A percentile compares a stretch with the other conserved stretches of the same genome.
Conservation (phyloP, 2,113 vertebrate species). For the Oreochromis tanganicae region DNA sequence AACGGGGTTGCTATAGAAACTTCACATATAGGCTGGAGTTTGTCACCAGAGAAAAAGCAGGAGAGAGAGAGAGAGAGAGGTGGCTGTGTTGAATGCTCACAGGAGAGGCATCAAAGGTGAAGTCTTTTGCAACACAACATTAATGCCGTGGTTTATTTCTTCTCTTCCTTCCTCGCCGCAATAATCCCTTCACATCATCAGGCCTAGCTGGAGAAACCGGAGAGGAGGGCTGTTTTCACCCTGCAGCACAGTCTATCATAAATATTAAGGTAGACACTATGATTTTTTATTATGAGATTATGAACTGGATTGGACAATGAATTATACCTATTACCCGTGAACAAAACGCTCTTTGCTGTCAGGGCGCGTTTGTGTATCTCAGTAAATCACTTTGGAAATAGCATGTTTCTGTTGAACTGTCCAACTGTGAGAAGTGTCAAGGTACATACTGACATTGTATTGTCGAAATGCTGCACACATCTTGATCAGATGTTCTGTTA, state of each 20-base stretch:
- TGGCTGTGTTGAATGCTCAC: conserved; percentile 28
- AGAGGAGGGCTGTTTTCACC: neutral
- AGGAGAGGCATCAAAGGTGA: conserved; percentile 42
- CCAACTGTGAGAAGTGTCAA: conserved; percentile 3
- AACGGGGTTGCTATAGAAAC: conserved; percentile 71
- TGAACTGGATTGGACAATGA: conserved; percentile 9
- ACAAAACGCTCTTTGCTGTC: neutral
- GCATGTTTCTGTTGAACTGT: conserved; percentile 4
- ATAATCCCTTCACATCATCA: neutral
- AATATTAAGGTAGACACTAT: neutral
- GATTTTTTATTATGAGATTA: conserved; percentile 13
- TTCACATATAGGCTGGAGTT: conserved; percentile 54
- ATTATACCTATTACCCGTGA: neutral
- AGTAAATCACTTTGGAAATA: conserved; percentile 16
- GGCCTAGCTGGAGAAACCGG: neutral
- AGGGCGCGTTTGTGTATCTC: neutral
- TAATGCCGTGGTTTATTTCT: conserved; percentile 35
- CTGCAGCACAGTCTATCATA: neutral
- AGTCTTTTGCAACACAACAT: conserved; percentile 45
- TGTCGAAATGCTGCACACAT: neutral
- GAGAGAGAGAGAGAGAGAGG: neutral
- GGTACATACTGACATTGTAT: neutral
- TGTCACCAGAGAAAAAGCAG: conserved; percentile 38
- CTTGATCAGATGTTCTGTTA: conserved; percentile 40
- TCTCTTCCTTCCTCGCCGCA: neutral